Conservation (phyloP, 2,888 invertebrate genomes). For the Coecobrya sp. region DNA sequence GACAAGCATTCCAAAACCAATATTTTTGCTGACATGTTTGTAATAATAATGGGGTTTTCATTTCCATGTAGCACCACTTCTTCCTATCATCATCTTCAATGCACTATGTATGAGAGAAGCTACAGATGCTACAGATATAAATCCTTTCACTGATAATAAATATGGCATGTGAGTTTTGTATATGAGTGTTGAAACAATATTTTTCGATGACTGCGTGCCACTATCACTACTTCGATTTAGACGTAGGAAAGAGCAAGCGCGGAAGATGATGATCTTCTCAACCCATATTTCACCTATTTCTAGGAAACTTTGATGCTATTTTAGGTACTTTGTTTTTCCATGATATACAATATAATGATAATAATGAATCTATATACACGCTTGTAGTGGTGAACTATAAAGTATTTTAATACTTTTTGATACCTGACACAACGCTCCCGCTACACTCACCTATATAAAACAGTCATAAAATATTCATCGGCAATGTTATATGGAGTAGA, state of each 20-base stretch:
- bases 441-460: background rate
- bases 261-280: background rate
- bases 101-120: slow-evolving; percentile 45
- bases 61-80: background rate
- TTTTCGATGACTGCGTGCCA: background rate
- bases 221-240: background rate
- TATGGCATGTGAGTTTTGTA: slow-evolving; percentile 37
- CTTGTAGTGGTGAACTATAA: background rate
- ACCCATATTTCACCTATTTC: background rate
- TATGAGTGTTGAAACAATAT: slow-evolving; percentile 56
- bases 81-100: background rate
- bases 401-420: slow-evolving; percentile 17
- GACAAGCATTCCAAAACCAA: no score
- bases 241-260: background rate
- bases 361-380: background rate
- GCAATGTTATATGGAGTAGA: background rate
- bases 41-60: slow-evolving; percentile 29
- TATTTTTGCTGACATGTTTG: no score
- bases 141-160: slow-evolving; percentile 69
- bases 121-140: slow-evolving; percentile 69
- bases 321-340: background rate
- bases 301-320: background rate
- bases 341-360: background rate
- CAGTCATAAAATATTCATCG: slow-evolving; percentile 8
- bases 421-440: background rate